Evolutionary conservation across 2,113 vertebrate genomes (phyloP).

Genomic region (Tauraco erythrolophus): DNA sequence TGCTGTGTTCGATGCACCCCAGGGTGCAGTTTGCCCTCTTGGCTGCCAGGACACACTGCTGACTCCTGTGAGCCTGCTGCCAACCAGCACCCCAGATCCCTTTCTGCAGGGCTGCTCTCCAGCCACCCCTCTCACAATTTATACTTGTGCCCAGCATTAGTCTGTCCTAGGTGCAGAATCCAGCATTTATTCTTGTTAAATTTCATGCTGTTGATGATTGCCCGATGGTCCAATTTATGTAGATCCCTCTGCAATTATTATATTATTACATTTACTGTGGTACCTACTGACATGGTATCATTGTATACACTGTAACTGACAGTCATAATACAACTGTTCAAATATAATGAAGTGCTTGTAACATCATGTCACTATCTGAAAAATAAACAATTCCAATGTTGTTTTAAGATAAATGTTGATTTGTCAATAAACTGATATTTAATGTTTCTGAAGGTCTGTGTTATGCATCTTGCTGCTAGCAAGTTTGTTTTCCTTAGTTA

Average conservation of each 20-base stretch:
- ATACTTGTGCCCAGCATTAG: accelerated
- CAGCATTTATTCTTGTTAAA: neutral
- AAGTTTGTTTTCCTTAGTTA: neutral
- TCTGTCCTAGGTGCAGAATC: neutral
- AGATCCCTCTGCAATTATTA: neutral
- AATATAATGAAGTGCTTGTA: neutral
- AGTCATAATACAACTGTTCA: neutral
- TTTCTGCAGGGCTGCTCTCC: neutral
- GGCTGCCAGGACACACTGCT: neutral
- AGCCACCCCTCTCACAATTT: neutral
- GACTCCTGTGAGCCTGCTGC: neutral
- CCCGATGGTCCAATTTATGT: neutral
- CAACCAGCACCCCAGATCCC: neutral
- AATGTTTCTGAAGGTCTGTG: neutral
- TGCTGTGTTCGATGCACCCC: neutral
- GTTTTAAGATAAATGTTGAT: neutral
- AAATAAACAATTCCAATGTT: neutral
- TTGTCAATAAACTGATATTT: neutral
- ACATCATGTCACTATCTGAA: neutral
- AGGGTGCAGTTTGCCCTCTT: neutral
- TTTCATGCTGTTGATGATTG: neutral
- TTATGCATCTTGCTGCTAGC: neutral
- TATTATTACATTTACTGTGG: neutral
- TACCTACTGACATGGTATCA: neutral
- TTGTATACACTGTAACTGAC: neutral